phyloP scores from a whole-genome alignment of 2,113 vertebrate species.

The Megaceryle maxima region DNA sequence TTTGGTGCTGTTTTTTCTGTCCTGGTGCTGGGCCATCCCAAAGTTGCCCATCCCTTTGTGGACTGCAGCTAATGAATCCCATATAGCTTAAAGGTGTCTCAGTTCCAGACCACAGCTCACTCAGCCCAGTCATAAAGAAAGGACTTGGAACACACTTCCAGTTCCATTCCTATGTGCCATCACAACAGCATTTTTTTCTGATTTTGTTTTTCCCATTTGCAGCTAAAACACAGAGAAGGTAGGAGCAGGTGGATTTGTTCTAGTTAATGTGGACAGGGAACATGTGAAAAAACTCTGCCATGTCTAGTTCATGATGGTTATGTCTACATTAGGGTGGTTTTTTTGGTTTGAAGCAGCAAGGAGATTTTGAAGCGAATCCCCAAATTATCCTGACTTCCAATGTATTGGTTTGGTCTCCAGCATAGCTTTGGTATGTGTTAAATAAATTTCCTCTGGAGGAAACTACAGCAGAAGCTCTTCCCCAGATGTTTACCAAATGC shows the following conservation, averaged over 20 bases:
- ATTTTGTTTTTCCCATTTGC: not conserved
- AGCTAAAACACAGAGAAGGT: not conserved
- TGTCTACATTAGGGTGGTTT: rapidly evolving
- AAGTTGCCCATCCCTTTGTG: not conserved
- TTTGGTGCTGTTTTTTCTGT: not conserved
- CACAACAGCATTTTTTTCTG: not conserved
- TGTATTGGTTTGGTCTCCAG: not conserved
- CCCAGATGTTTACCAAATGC: not conserved
- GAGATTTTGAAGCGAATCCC: not conserved
- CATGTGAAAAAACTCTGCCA: not conserved
- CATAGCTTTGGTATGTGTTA: rapidly evolving
- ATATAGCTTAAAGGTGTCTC: not conserved
- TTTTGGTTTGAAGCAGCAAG: not conserved
- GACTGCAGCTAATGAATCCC: not conserved
- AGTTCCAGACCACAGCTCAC: not conserved
- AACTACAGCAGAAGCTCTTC: not conserved
- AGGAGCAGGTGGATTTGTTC: not conserved
- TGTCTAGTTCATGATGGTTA: rapidly evolving
- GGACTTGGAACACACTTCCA: not conserved
- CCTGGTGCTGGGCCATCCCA: not conserved
- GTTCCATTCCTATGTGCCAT: not conserved
- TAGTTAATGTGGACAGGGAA: not conserved
- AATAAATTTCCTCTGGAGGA: not conserved
- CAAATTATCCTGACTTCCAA: not conserved
- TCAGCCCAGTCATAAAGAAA: not conserved